These are phyloP conservation scores for Peromyscus aztecus DNA, from an alignment of 2,797 vertebrate genomes.

Conservation along the genomic window DNA sequence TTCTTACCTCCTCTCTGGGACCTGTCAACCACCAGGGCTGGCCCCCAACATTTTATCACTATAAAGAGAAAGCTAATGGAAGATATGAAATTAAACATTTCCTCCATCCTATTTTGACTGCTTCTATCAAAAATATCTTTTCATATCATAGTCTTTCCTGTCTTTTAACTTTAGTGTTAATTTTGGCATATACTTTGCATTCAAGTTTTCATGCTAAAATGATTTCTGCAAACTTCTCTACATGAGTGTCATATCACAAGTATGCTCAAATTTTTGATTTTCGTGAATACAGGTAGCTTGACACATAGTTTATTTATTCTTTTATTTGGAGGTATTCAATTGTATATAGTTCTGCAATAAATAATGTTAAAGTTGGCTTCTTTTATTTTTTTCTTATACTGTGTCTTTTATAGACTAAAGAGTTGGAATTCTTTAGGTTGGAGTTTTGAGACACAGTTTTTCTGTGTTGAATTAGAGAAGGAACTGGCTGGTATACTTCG, in stretches of 20 bases:
- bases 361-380: neutral
- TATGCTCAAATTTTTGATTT: neutral
- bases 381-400: neutral
- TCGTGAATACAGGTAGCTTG: neutral
- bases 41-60: neutral
- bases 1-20: neutral
- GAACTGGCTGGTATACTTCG: neutral
- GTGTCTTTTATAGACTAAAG: neutral
- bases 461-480: neutral
- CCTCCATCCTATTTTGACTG: neutral
- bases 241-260: neutral
- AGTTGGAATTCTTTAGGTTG: neutral
- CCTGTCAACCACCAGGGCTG: neutral
- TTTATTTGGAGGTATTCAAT: neutral
- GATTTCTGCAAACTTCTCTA: neutral
- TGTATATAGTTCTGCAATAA: slow-evolving; percentile 1
- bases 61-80: slow-evolving; percentile 7
- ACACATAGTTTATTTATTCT: neutral
- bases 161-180: slow-evolving; percentile 41
- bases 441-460: neutral
- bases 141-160: neutral
- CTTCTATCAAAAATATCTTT: slow-evolving; percentile 30
- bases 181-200: neutral
- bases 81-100: slow-evolving; percentile 29
- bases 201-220: slow-evolving; percentile 21